These are phyloP conservation scores for Entosphenus tridentatus DNA, from an alignment of 2,113 vertebrate species.

Conservation along the genomic window DNA sequence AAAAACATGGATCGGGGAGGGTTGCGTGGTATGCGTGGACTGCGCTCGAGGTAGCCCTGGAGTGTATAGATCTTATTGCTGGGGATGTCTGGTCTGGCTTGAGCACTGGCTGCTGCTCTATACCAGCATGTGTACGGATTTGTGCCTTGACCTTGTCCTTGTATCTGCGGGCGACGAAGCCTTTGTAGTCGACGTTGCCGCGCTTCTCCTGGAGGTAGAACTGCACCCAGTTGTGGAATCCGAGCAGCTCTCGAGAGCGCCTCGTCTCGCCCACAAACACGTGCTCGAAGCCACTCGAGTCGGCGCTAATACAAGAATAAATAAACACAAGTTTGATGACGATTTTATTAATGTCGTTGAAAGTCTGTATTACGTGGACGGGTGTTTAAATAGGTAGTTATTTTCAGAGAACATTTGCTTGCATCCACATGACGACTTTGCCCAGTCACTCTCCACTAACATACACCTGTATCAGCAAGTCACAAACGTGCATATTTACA, in stretches of 20 bases:
- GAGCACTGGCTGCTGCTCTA: too few species aligned
- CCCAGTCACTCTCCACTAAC: too few species aligned
- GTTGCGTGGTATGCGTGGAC: not conserved
- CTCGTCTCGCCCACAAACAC: conserved; percentile 41
- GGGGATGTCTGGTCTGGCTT: conserved; percentile 14
- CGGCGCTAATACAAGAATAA: conserved; percentile 19
- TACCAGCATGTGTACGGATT: too few species aligned
- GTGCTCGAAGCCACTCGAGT: conserved; percentile 42
- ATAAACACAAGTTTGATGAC: too few species aligned
- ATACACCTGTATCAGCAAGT: too few species aligned
- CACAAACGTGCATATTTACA: too few species aligned
- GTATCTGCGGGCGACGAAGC: conserved; percentile 24
- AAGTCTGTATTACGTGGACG: too few species aligned
- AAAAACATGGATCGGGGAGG: too few species aligned
- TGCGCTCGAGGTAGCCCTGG: not conserved
- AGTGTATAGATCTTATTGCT: conserved; percentile 16
- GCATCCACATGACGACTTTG: too few species aligned
- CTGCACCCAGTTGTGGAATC: conserved; percentile 48
- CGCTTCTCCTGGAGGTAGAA: conserved; percentile 40
- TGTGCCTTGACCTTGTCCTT: not conserved
- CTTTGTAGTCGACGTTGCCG: conserved; percentile 37
- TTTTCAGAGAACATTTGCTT: too few species aligned
- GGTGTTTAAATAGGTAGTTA: too few species aligned
- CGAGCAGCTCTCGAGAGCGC: conserved; percentile 28
- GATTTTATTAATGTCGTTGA: too few species aligned